Evolutionary conservation across 1,140 invertebrate genomes (phyloP), one percentile per base, ranked within the genome.

Genomic region (Triops longicaudatus): DNA sequence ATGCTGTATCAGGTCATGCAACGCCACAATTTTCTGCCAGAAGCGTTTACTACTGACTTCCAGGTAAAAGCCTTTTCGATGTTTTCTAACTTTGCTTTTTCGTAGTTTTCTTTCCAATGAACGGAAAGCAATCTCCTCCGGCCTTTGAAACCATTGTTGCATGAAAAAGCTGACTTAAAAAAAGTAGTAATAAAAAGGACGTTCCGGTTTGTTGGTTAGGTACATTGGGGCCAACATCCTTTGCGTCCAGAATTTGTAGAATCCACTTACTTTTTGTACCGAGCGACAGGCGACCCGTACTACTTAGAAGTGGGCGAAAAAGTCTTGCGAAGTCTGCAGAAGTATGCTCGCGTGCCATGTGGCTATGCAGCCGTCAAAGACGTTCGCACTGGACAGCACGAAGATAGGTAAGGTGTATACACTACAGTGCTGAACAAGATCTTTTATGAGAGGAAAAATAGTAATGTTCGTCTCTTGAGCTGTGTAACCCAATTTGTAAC

Each of bases 151-250:
- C n/a, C n/a, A 72, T 72, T 72, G n/a, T 26, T 22, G 63, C n/a
- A 22, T 22, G 63, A 9, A 72, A 2, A 22, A 22, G 63, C 26
- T 9, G 9, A 26, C 63, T 72, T 22, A 9, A 72, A 72, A 9
- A 2, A 72, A 22, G n/a, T n/a, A n/a, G n/a, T n/a, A n/a, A 17
- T n/a, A 63, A 63, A 63, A 63, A 12, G 14, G 14, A 9, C 14
- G 50, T 63, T 63, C 22, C 14, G 14, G 14, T 9, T 63, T 63
- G 17, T 9, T 63, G 50, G 50, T 77, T 85, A 94, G 88, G 94
- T 99, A 0, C 95, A 99, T 82, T 99, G 97, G 97, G 96, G 93
- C 14, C 96, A 98, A 83, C 96, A 98, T 87, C 96, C 96, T 9
- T 85, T 99, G 2, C 88, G 98, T 75, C 98, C 98, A 9, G 98